These are phyloP conservation scores for Sipha maydis DNA, from an alignment of 2,888 invertebrate species.

Conservation along the genomic window DNA sequence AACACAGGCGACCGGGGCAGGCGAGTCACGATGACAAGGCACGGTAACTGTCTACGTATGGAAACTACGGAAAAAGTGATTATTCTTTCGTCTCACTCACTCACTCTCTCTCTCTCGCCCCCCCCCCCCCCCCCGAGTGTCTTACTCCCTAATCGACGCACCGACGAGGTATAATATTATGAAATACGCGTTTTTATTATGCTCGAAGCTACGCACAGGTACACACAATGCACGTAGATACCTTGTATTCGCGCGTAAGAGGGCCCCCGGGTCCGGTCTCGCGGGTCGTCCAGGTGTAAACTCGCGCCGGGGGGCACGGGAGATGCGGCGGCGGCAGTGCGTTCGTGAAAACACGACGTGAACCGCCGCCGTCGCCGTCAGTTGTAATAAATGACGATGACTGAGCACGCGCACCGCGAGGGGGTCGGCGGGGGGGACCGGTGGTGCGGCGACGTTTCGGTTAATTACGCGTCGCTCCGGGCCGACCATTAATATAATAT, in stretches of 20 bases:
- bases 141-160: too few species aligned
- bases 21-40: constrained; percentile 56
- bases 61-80: constrained; percentile 17
- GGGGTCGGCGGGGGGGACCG: too few species aligned
- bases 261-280: too few species aligned
- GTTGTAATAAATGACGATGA: constrained; percentile 59
- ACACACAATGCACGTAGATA: background rate
- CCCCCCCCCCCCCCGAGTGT: background rate
- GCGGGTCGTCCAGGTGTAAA: constrained; percentile 61
- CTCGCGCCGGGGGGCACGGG: background rate
- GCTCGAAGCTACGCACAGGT: background rate
- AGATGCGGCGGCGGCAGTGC: background rate
- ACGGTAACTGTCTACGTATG: background rate
- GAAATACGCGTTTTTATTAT: background rate
- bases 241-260: background rate
- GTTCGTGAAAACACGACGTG: background rate
- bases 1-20: background rate
- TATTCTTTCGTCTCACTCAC: background rate
- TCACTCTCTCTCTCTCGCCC: too few species aligned
- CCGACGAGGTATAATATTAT: background rate
- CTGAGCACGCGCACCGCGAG: constrained; percentile 32
- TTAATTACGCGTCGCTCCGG: constrained; percentile 57
- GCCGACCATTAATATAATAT: constrained; percentile 39
- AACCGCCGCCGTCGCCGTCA: constrained; percentile 16
- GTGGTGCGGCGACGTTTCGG: constrained; percentile 53